These are phyloP conservation scores for Griposia aprilina DNA, from an alignment of 2,888 invertebrate species.

Conservation along the genomic window DNA sequence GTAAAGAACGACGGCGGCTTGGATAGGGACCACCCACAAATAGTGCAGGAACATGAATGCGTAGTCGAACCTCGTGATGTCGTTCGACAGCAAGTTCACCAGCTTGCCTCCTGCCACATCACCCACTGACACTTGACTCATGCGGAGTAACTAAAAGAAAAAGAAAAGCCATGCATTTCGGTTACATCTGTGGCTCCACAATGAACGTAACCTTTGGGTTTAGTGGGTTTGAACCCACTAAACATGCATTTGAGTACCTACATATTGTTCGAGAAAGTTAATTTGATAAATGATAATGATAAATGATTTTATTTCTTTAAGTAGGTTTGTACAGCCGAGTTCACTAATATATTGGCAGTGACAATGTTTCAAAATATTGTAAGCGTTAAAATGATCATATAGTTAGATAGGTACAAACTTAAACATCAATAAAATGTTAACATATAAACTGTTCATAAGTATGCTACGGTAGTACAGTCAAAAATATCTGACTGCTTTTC, in stretches of 20 bases:
- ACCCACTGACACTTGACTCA: conserved; percentile 93
- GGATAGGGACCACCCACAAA: conserved; percentile 94
- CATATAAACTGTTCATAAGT: no score
- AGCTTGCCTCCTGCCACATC: conserved; percentile 93
- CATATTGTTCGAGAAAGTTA: background rate
- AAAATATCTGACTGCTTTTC: no score
- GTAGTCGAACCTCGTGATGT: conserved; percentile 95
- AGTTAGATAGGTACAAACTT: no score
- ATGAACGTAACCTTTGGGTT: background rate
- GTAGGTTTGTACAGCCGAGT: no score
- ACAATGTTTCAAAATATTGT: no score
- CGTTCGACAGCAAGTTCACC: conserved; percentile 95
- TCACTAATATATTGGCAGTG: no score
- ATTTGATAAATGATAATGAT: no score
- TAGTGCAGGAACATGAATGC: conserved; percentile 93
- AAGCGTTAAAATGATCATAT: no score
- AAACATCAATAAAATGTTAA: no score
- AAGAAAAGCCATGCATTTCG: background rate
- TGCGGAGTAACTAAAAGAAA: conserved; percentile 91
- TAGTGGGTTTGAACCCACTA: no score
- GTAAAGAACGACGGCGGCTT: conserved; percentile 90
- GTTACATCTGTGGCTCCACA: background rate
- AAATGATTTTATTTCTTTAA: no score
- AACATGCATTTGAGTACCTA: background rate
- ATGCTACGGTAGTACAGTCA: no score